Conservation (phyloP, 2,888 invertebrate species). For the Agriotes lineatus region DNA sequence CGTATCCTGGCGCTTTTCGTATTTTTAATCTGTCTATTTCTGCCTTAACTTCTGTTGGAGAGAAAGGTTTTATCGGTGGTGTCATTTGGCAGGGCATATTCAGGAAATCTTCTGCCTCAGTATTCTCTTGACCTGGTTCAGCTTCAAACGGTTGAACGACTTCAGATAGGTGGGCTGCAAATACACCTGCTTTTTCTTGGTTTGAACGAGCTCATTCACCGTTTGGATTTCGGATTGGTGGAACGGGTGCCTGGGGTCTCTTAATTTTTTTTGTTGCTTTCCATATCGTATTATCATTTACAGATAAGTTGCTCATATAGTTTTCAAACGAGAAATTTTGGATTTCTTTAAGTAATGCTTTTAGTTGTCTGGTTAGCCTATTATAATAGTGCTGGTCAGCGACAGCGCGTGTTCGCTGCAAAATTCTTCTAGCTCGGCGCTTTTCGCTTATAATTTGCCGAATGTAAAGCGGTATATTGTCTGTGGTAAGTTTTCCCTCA, state of each 20-base stretch:
- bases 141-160: neutral
- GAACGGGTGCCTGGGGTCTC: neutral
- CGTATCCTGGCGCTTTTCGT: neutral
- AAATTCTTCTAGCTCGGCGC: too few species aligned
- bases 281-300: neutral
- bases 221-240: neutral
- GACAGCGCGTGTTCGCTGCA: too few species aligned
- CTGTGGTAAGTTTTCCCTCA: neutral
- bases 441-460: too few species aligned
- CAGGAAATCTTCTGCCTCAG: neutral
- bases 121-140: neutral
- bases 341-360: neutral
- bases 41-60: neutral
- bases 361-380: neutral
- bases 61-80: neutral
- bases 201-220: neutral
- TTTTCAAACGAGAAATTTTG: neutral
- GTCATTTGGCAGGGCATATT: constrained; percentile 3
- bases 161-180: neutral
- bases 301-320: neutral
- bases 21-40: neutral
- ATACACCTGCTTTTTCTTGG: neutral
- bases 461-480: neutral
- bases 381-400: neutral
- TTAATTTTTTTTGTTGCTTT: neutral